A percentile compares a stretch with the other conserved stretches of the same genome.
Evolutionary conservation across 2,797 vertebrate genomes (phyloP).

Genomic region (Hypotaenidia okinawae): DNA sequence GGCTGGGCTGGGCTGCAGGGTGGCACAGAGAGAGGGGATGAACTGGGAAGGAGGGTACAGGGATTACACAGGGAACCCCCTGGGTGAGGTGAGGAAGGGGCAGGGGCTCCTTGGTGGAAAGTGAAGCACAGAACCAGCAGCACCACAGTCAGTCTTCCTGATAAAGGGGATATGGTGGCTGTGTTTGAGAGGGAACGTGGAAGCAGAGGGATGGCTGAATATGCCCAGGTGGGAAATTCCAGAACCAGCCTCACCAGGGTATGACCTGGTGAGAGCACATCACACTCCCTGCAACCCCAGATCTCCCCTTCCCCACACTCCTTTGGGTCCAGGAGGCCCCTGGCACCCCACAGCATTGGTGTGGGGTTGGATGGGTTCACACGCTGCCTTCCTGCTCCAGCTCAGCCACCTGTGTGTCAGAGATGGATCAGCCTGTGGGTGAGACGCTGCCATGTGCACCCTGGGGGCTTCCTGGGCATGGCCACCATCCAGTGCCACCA

Average conservation of each 20-base stretch:
- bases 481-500: neutral
- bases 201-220: neutral
- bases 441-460: neutral
- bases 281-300: neutral
- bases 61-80: neutral
- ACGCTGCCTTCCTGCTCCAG: neutral
- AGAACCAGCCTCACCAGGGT: neutral
- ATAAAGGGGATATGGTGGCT: neutral
- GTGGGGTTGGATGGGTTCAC: neutral
- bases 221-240: neutral
- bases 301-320: neutral
- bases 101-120: neutral
- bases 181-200: neutral
- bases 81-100: neutral
- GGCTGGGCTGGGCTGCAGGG: neutral
- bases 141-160: neutral
- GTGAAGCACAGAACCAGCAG: neutral
- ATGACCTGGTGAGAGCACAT: neutral
- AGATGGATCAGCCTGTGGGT: neutral
- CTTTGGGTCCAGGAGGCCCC: too few relatives aligned
- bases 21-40: neutral
- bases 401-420: accelerated
- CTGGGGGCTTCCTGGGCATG: neutral
- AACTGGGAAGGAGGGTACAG: neutral
- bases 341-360: neutral